Conservation (phyloP, 1,140 invertebrate genomes). For the Diploscapter pachys region DNA sequence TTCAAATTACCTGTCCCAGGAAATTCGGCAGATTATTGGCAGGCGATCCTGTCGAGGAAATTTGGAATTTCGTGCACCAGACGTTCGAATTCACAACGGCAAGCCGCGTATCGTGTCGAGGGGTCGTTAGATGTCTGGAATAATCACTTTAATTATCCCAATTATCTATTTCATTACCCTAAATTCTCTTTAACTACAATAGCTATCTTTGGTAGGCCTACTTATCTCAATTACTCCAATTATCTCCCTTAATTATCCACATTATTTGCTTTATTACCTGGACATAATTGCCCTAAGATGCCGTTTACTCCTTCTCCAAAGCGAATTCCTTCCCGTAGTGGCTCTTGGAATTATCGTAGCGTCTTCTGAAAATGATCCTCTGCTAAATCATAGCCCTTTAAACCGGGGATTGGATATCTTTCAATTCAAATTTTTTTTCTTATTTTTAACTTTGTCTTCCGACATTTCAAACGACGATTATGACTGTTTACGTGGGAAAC, state of each 20-base stretch:
- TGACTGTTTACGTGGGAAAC: too few relatives aligned
- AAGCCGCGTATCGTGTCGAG: constrained; percentile 39
- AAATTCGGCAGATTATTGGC: constrained; percentile 6
- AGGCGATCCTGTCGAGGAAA: constrained; percentile 65
- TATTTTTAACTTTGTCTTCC: too few relatives aligned
- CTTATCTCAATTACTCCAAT: too few relatives aligned
- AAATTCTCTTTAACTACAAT: too few relatives aligned
- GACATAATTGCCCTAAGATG: constrained; percentile 42
- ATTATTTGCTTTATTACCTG: constrained; percentile 9
- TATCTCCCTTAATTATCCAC: too few relatives aligned
- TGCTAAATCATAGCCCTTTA: too few relatives aligned
- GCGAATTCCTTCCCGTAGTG: constrained; percentile 39
- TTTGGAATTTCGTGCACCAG: constrained; percentile 98
- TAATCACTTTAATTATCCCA: not conserved
- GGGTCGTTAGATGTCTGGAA: constrained; percentile 17
- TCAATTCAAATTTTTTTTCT: too few relatives aligned
- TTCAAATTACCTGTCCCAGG: constrained; percentile 13
- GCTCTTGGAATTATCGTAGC: constrained; percentile 2
- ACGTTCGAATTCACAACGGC: constrained; percentile 97
- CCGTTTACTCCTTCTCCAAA: constrained; percentile 50
- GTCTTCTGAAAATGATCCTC: constrained; percentile 21
- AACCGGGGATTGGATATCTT: too few relatives aligned
- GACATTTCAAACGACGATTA: too few relatives aligned
- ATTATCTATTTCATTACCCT: too few relatives aligned
- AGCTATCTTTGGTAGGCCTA: too few relatives aligned